phyloP scores from a whole-genome alignment of 2,888 invertebrate species.

The Cecidostiba fungosa region DNA sequence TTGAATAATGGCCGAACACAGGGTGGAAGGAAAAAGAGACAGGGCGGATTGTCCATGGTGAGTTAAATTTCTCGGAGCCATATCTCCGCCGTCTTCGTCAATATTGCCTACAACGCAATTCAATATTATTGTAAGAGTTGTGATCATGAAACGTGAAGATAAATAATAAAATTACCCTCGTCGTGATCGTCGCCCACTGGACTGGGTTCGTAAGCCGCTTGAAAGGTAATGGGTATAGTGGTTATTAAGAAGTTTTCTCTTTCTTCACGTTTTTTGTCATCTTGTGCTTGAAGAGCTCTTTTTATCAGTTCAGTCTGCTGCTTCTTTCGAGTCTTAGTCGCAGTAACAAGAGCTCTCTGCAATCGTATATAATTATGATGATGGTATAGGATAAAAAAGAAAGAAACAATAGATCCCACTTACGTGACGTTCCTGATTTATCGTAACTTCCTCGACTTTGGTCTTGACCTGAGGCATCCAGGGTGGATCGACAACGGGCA shows the following conservation, averaged over 20 bases:
- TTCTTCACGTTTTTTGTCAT: constrained; percentile 96
- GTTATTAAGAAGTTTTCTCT: constrained; percentile 97
- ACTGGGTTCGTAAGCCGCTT: constrained; percentile 98
- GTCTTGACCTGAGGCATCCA: constrained; percentile 99
- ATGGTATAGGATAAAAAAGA: not conserved
- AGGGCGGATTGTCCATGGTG: constrained; percentile 96
- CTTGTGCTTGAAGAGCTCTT: constrained; percentile 96
- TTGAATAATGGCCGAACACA: constrained; percentile 97
- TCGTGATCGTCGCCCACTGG: constrained; percentile 91
- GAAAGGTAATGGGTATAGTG: constrained; percentile 95
- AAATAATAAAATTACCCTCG: constrained; percentile 83
- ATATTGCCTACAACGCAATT: constrained; percentile 45
- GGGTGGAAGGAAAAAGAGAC: constrained; percentile 96
- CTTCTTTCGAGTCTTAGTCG: constrained; percentile 98
- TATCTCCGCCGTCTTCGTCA: constrained; percentile 84
- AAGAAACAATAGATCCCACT: constrained; percentile 76
- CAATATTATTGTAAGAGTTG: no score
- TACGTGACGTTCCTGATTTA: constrained; percentile 98
- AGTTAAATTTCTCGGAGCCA: constrained; percentile 85
- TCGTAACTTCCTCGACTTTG: constrained; percentile 98
- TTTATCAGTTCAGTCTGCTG: constrained; percentile 99
- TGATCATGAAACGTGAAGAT: not conserved
- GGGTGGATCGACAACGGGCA: constrained; percentile 98
- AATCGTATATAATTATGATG: constrained; percentile 60
- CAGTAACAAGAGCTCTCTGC: constrained; percentile 96